Base-by-base conservation (phyloP, 2,113 vertebrate species). In the Gavialis gangeticus region DNA sequence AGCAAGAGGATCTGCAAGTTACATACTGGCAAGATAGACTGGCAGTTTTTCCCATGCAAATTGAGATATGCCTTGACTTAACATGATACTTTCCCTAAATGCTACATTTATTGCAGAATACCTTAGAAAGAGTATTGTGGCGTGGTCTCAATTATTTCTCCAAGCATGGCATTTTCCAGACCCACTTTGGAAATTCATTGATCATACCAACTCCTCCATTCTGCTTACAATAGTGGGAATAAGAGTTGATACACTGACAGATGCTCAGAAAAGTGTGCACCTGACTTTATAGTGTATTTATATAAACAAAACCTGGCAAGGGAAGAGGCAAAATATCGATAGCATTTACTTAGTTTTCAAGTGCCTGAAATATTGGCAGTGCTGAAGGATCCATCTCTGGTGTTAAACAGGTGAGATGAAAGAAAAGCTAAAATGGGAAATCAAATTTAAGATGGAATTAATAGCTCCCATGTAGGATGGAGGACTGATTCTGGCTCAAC, bases 281-380 rank as follows among this genome's bases (percentile, higher is more conserved):
- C 75, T 81, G n/a, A 71, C 77, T 92, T 79, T 77, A 25, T 30
- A 79, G 57, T 4, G 1, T 62, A 67, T 84, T 37, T 83, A 22
- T 79, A 58, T 75, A 77, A 90, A 90, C 4, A 91, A 73, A 89
- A 96, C 77, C 64, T 60, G 92, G 46, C 19, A 71, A 75, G 83
- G 83, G 69, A 92, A 56, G 16, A 91, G 75, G 30, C 69, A 73
- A 87, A 71, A 21, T 63, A 93, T 57, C 75, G 75, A 13, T 12
- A 8, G 1, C 2, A n/a, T 73, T 75, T 85, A 80, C 87, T 66
- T n/a, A 62, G 54, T 58, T 76, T 92, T 87, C 37, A 89, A 82
- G 63, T 0, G 1, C 57, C 34, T 8, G 30, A 37, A 37, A 58
- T 85, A 37, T 0, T 67, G n/a, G 8, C 27, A 82, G 64, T 54